phyloP scores from a whole-genome alignment of 35 echinoderm and acorn worm genomes.

The Anneissia japonica region DNA sequence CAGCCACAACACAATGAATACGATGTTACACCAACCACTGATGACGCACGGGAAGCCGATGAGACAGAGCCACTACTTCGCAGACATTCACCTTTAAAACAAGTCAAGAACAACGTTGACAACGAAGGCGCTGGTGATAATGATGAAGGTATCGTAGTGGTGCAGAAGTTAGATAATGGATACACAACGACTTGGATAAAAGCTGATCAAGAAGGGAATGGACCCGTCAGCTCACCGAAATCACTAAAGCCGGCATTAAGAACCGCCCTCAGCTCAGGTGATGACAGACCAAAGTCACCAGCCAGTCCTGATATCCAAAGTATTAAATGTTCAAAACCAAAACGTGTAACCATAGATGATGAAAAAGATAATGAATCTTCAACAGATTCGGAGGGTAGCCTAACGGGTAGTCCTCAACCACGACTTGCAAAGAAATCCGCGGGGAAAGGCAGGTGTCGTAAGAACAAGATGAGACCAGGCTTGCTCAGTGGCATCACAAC shows the following conservation, averaged over 20 bases:
- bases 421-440: not conserved
- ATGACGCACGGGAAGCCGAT: not conserved
- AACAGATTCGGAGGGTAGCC: conserved; percentile 1
- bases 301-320: not conserved
- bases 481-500: not conserved
- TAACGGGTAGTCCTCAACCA: not conserved
- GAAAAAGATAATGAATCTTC: not conserved
- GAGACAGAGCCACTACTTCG: not conserved
- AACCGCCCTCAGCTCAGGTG: not conserved
- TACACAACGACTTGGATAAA: conserved; percentile 5
- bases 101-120: not conserved
- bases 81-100: not conserved
- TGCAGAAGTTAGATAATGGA: conserved; percentile 14
- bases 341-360: conserved; percentile 1
- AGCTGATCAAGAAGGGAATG: not conserved
- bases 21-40: not conserved
- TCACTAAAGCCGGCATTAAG: not conserved
- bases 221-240: not conserved
- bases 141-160: not conserved
- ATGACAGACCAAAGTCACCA: not conserved
- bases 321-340: not conserved
- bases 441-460: not conserved
- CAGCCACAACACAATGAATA: not conserved
- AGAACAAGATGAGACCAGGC: not conserved
- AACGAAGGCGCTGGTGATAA: not conserved